A percentile compares a stretch with the other conserved stretches of the same genome.
Conservation (phyloP, 2,113 vertebrate genomes). For the Salvelinus fontinalis region DNA sequence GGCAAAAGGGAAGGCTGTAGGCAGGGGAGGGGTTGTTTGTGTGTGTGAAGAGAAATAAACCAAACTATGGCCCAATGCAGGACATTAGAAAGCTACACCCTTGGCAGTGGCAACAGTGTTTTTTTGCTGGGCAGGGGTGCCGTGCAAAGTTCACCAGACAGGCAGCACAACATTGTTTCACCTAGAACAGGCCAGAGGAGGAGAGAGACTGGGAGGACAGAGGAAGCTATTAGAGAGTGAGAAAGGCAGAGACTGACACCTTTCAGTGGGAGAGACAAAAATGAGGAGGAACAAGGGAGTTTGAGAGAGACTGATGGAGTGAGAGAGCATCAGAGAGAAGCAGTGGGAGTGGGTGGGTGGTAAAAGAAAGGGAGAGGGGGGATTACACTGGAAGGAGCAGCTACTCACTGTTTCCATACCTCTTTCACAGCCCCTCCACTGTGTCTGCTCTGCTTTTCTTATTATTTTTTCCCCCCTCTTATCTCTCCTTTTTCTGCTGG, state of each 20-base stretch:
- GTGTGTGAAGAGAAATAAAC: slow-evolving; percentile 30
- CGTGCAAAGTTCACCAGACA: slow-evolving; percentile 48
- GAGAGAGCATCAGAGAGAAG: background rate
- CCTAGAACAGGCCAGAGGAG: too few species aligned
- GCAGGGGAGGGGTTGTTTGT: background rate
- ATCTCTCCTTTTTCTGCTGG: background rate
- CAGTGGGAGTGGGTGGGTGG: background rate
- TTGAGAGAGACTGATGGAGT: background rate
- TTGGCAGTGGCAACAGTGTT: background rate
- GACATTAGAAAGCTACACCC: slow-evolving; percentile 20
- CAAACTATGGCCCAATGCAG: slow-evolving; percentile 6
- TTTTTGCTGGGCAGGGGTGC: slow-evolving; percentile 41
- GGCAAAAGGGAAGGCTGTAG: background rate
- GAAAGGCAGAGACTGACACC: background rate
- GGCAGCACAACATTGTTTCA: too few species aligned
- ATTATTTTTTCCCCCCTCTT: background rate
- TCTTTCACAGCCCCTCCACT: slow-evolving; percentile 6
- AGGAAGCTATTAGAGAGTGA: background rate
- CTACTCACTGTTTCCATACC: slow-evolving; percentile 44
- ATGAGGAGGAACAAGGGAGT: slow-evolving; percentile 1
- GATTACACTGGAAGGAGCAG: slow-evolving; percentile 16
- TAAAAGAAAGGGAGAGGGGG: background rate
- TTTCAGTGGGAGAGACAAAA: background rate
- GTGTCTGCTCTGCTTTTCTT: background rate
- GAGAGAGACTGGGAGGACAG: too few species aligned